Evolutionary conservation across 2,888 invertebrate genomes (phyloP).

Genomic region (Ommatoiulus sabulosus): DNA sequence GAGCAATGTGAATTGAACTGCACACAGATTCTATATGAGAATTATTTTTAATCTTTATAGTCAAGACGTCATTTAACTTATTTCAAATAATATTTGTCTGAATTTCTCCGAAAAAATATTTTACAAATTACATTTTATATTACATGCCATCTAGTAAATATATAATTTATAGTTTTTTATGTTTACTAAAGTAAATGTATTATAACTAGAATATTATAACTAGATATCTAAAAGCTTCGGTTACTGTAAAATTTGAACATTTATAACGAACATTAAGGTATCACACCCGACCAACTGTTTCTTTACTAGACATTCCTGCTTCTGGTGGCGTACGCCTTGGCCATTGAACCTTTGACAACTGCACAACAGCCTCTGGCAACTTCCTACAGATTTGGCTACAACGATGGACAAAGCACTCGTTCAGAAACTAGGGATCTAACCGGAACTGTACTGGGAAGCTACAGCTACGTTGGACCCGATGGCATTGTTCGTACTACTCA

Average conservation of each 20-base stretch:
- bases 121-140: no score
- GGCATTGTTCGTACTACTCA: constrained; percentile 46
- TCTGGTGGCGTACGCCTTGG: neutral
- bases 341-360: neutral
- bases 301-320: neutral
- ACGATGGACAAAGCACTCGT: constrained; percentile 40
- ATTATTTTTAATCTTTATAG: no score
- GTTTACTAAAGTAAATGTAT: no score
- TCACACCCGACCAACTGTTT: neutral
- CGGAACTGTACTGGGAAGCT: constrained; percentile 42
- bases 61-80: no score
- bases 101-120: no score
- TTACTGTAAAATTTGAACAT: no score
- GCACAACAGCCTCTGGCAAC: neutral
- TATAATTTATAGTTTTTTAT: no score
- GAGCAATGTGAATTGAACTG: neutral
- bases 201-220: no score
- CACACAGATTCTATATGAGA: no score
- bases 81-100: no score
- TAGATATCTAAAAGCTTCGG: no score
- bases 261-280: neutral
- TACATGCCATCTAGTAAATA: no score
- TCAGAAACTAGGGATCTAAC: constrained; percentile 42
- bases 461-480: constrained; percentile 50
- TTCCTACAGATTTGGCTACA: constrained; percentile 45